Evolutionary conservation across 2,113 vertebrate genomes (phyloP), one percentile per base, ranked within the genome.

Genomic region (Python bivittatus): DNA sequence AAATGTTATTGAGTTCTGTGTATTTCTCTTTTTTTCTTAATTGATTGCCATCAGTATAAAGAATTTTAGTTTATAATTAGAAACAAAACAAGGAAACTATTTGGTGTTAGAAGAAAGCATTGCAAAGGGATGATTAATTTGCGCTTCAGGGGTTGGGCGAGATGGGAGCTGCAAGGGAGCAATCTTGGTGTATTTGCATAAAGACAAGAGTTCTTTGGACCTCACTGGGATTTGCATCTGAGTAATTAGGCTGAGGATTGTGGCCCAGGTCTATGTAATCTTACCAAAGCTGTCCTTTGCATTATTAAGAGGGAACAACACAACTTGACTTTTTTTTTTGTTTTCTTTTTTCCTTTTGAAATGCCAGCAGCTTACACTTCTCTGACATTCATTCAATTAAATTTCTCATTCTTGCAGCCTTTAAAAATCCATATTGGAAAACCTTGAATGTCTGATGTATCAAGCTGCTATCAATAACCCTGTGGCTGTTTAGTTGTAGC

Each of bases 361-460:
- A 85, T 89, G 38, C 53, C 61, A 89, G 29, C 86, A 89, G 58
- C 60, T 64, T 72, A 22, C 15, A 57, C 48, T 38, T 86, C 90
- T 91, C 53, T 88, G n/a, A 91, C 86, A 91, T 88, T 61, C 68
- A 64, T 88, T 91, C 72, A 61, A 53, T 84, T 88, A 38, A 13
- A 11, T 90, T 92, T 79, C 33, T 8, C 1, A 25, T 88, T 94
- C 61, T 84, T 92, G 6, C 42, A 29, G 5, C 38, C 89, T 83
- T 27, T 88, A 84, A 48, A 68, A 44, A 1, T 88, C 22, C 25
- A 4, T 27, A 88, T 53, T 88, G 72, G 4, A 61, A 93, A 84
- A 48, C 61, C 56, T 86, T 93, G 88, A 58, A 88, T 44, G 60
- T 25, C 10, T 68, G 22, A 57, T 90, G 38, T 83, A 83, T 72